Evolutionary conservation across 2,888 invertebrate genomes (phyloP).

Genomic region (Pedicia rivosa): DNA sequence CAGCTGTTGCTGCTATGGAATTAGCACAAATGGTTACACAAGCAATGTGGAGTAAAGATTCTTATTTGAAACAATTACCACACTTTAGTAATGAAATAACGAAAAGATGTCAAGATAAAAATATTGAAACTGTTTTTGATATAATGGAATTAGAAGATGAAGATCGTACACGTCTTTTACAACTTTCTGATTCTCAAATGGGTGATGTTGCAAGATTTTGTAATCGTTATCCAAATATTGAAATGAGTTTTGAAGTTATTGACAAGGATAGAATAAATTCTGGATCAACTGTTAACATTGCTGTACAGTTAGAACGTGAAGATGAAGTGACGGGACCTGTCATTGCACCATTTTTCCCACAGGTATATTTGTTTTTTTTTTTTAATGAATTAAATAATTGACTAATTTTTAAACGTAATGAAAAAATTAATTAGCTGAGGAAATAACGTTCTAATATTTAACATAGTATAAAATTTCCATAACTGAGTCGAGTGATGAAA

Average conservation of each 20-base stretch:
- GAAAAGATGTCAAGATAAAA: slow-evolving; percentile 76
- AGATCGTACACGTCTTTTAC: slow-evolving; percentile 60
- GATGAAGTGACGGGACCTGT: slow-evolving; percentile 95
- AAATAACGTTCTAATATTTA: too few species aligned
- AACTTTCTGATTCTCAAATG: slow-evolving; percentile 76
- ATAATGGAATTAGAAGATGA: slow-evolving; percentile 73
- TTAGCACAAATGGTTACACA: slow-evolving; percentile 99
- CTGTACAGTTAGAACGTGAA: slow-evolving; percentile 86
- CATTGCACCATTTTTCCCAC: slow-evolving; percentile 95
- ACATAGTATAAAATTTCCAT: too few species aligned
- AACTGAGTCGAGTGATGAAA: too few species aligned
- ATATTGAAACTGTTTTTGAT: slow-evolving; percentile 52
- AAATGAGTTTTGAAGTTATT: slow-evolving; percentile 79
- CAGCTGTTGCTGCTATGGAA: slow-evolving; percentile 99
- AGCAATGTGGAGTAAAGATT: slow-evolving; percentile 99
- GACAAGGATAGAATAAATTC: slow-evolving; percentile 63
- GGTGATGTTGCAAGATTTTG: slow-evolving; percentile 97
- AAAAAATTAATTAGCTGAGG: too few species aligned
- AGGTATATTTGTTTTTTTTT: slow-evolving; percentile 36
- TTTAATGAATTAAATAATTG: too few species aligned
- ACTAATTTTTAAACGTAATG: too few species aligned
- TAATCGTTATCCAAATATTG: slow-evolving; percentile 97
- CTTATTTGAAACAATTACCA: slow-evolving; percentile 90
- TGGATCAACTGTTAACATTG: slow-evolving; percentile 76
- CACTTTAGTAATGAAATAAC: slow-evolving; percentile 84